phyloP scores from a whole-genome alignment of 1,140 invertebrate species.

The Dendrolimus punctatus region DNA sequence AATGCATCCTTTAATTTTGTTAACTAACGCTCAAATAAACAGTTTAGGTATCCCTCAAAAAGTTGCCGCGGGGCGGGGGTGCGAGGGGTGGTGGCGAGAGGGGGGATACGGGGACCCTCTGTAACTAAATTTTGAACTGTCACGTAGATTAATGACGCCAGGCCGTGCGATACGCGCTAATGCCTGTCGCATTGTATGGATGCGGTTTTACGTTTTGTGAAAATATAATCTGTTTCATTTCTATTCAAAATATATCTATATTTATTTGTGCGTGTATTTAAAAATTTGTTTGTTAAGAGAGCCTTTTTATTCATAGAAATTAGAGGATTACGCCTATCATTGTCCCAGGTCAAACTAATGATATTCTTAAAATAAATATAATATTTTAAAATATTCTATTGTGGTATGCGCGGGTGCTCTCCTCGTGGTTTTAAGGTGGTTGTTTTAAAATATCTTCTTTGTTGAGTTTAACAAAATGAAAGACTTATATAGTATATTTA shows the following conservation, averaged over 20 bases:
- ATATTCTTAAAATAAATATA: too few relatives aligned
- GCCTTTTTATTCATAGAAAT: neutral
- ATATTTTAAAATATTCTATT: too few relatives aligned
- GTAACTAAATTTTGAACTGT: conserved; percentile 72
- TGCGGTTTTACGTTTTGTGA: conserved; percentile 22
- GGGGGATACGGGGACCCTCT: conserved; percentile 45
- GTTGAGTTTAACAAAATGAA: too few relatives aligned
- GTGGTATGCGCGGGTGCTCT: too few relatives aligned
- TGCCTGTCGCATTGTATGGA: conserved; percentile 54
- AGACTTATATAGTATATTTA: too few relatives aligned
- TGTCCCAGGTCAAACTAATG: too few relatives aligned
- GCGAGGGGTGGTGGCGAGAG: conserved; percentile 15
- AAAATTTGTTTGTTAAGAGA: neutral
- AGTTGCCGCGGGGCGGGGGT: conserved; percentile 30
- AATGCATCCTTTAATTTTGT: too few relatives aligned
- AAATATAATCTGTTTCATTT: neutral
- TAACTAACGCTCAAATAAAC: too few relatives aligned
- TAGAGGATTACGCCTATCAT: too few relatives aligned
- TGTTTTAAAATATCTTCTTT: too few relatives aligned
- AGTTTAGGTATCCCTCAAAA: conserved; percentile 38
- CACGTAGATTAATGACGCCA: conserved; percentile 71
- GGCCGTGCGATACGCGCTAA: conserved; percentile 67
- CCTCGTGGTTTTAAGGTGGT: too few relatives aligned
- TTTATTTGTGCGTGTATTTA: neutral
- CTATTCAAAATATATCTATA: neutral